A percentile compares a stretch with the other conserved stretches of the same genome.
Conservation (phyloP, 2,797 vertebrate genomes). For the Diplodus puntazzo region DNA sequence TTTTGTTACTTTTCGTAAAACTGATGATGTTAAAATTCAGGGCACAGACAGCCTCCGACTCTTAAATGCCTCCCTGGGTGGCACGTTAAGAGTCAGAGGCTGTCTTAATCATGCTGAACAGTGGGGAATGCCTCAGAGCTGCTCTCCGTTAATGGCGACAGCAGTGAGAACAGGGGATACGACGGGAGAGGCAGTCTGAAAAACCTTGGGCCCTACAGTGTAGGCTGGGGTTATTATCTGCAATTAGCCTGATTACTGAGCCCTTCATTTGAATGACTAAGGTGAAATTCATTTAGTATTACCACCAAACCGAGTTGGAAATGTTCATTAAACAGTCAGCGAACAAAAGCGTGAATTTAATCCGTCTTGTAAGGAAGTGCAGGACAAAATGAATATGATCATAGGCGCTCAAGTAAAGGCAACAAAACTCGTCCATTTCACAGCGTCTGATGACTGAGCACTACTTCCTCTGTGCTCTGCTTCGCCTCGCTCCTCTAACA, state of each 20-base stretch:
- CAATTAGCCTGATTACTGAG: constrained; percentile 85
- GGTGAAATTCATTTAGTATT: constrained; percentile 74
- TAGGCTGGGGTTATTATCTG: constrained; percentile 77
- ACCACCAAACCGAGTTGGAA: constrained; percentile 44
- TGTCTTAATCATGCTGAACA: constrained; percentile 79
- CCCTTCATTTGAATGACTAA: constrained; percentile 79
- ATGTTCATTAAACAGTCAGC: constrained; percentile 50
- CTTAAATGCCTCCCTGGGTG: constrained; percentile 56
- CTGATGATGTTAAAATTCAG: constrained; percentile 44
- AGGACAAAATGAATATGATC: constrained; percentile 2
- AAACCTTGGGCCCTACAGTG: constrained; percentile 64
- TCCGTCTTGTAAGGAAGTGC: constrained; percentile 23
- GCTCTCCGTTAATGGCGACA: constrained; percentile 57
- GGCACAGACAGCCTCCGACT: constrained; percentile 28
- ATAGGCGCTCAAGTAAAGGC: constrained; percentile 4
- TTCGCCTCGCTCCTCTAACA: constrained; percentile 31
- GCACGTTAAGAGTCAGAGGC: constrained; percentile 63
- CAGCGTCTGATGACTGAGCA: constrained; percentile 30
- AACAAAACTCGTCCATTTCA: constrained; percentile 3
- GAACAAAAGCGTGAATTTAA: constrained; percentile 30
- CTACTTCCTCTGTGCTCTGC: constrained; percentile 2
- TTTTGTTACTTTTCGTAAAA: constrained; percentile 13
- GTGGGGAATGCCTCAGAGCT: constrained; percentile 68
- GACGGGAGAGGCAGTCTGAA: constrained; percentile 59
- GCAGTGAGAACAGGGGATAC: constrained; percentile 47